A percentile compares a stretch with the other conserved stretches of the same genome.
phyloP scores from a whole-genome alignment of 2,113 vertebrate species.

The Sorex araneus region DNA sequence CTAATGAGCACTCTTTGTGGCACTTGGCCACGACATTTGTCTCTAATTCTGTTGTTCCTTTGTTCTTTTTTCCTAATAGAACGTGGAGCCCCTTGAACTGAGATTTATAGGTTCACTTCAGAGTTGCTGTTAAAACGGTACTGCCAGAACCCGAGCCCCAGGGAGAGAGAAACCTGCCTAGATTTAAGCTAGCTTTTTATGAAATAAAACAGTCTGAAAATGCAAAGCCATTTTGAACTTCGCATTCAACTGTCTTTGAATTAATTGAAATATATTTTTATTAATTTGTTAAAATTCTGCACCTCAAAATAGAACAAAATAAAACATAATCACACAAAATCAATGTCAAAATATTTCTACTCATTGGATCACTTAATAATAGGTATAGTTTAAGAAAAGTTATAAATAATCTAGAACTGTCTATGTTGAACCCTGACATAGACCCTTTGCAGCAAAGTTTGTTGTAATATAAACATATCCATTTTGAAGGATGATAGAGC shows the following conservation, averaged over 20 bases:
- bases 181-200: slow-evolving; percentile 55
- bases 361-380: neutral
- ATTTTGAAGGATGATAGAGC: neutral
- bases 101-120: slow-evolving; percentile 59
- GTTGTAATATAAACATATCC: neutral
- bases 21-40: slow-evolving; percentile 54
- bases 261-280: neutral
- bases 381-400: neutral
- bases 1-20: slow-evolving; percentile 66
- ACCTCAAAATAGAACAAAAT: slow-evolving; percentile 21
- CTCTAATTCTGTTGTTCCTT: slow-evolving; percentile 76
- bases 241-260: too few relatives aligned
- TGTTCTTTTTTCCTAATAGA: slow-evolving; percentile 67
- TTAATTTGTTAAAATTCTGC: slow-evolving; percentile 41
- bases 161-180: slow-evolving; percentile 22
- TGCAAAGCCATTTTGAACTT: neutral
- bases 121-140: neutral
- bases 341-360: neutral
- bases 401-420: neutral
- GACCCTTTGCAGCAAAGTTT: neutral
- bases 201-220: slow-evolving; percentile 35
- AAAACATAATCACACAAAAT: neutral
- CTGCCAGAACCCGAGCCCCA: slow-evolving; percentile 16
- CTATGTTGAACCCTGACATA: neutral
- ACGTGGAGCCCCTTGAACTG: slow-evolving; percentile 69